Conservation (phyloP, 2,113 vertebrate species). For the Perccottus glenii region DNA sequence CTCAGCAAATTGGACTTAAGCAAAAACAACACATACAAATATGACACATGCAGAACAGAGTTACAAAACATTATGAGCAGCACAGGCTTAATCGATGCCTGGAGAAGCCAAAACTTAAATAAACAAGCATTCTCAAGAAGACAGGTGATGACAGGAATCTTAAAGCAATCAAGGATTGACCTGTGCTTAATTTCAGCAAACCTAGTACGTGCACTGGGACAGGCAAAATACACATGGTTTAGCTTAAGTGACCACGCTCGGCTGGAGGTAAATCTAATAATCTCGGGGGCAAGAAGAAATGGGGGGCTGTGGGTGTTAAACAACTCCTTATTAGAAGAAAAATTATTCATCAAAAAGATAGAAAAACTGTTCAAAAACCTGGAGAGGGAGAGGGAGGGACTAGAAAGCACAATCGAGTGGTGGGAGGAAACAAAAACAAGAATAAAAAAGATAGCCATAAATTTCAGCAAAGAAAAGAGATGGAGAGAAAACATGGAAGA, state of each 20-base stretch:
- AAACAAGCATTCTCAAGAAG: neutral
- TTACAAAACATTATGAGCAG: neutral
- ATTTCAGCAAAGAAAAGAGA: neutral
- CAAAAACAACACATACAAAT: neutral
- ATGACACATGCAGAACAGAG: neutral
- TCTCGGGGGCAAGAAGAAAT: neutral
- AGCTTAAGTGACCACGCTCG: neutral
- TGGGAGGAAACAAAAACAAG: neutral
- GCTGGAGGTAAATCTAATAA: neutral
- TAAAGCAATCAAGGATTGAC: neutral
- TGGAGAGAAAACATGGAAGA: neutral
- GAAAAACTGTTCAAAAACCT: neutral
- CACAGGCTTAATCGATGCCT: neutral
- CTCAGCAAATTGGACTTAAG: neutral
- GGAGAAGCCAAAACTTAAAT: neutral
- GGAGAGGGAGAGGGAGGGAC: neutral
- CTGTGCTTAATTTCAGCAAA: neutral
- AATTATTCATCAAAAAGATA: neutral
- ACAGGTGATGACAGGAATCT: neutral
- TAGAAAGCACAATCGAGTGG: neutral
- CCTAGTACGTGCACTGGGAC: neutral
- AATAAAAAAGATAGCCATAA: neutral
- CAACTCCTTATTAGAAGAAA: neutral
- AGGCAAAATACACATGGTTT: neutral
- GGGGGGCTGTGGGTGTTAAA: neutral